These are phyloP conservation scores for Lamproptera curius DNA, from an alignment of 2,888 invertebrate species.

Conservation along the genomic window DNA sequence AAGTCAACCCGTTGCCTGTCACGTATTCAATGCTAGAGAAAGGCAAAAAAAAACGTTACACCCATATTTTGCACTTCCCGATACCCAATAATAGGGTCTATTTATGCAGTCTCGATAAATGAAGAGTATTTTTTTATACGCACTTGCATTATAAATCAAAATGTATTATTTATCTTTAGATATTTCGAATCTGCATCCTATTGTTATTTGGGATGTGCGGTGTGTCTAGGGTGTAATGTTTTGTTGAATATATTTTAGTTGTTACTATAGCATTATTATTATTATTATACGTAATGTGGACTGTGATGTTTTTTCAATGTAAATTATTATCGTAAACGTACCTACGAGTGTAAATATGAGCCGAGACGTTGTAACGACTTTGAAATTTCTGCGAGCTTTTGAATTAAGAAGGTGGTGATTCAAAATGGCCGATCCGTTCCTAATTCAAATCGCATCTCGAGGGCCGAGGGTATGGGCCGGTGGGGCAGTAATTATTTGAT, in stretches of 20 bases:
- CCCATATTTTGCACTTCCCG: conserved; percentile 78
- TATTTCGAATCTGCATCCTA: conserved; percentile 76
- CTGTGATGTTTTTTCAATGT: no score
- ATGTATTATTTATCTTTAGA: conserved; percentile 78
- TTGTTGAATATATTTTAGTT: conserved; percentile 48
- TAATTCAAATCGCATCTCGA: conserved; percentile 75
- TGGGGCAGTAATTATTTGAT: conserved; percentile 77
- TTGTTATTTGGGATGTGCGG: conserved; percentile 74
- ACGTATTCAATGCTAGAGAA: conserved; percentile 66
- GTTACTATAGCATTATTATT: conserved; percentile 45
- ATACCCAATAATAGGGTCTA: conserved; percentile 75
- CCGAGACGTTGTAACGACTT: no score
- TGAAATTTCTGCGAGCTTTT: no score
- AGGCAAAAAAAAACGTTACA: conserved; percentile 69
- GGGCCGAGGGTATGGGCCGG: conserved; percentile 60
- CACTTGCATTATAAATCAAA: conserved; percentile 75
- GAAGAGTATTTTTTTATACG: conserved; percentile 72
- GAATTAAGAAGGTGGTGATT: no score
- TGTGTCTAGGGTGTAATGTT: conserved; percentile 77
- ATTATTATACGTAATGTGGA: no score
- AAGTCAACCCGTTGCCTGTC: conserved; percentile 75
- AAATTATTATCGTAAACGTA: no score
- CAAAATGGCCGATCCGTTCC: no score
- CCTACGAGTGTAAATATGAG: no score
- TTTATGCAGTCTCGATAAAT: conserved; percentile 77